Evolutionary conservation across 1,140 invertebrate genomes (phyloP), one percentile per base, ranked within the genome.

Genomic region (Araneus ventricosus): DNA sequence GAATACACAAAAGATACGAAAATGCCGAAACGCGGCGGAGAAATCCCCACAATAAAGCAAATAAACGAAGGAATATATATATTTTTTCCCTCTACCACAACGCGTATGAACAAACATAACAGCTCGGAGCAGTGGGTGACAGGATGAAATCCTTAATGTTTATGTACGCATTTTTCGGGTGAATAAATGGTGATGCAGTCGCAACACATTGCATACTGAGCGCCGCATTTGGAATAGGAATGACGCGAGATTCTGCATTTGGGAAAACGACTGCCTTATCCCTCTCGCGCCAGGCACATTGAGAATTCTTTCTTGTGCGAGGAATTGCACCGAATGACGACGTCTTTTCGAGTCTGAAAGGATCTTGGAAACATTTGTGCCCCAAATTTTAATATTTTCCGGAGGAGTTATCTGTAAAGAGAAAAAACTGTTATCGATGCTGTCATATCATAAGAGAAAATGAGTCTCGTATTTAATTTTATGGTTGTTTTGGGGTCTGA

Each of bases 121-220:
- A 34, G 8, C 67, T 75, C 17, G 17, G 30, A 24, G 22, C 37
- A 41, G 75, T 45, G 27, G 80, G 30, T 84, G 80, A 84, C 80
- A 84, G 80, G 39, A n/a, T 34, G 39, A 84, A 45, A 52, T 45
- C 41, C 80, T 45, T 84, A 84, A 84, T 84, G 80, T 84, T 24
- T 84, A 84, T 84, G 41, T 45, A 45, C 80, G 45, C 80, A 84
- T 84, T 84, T 84, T 84, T 45, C 45, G 39, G 39, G 80, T 20
- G 80, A 84, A 84, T 84, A 84, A 84, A 84, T 84, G 80, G 39
- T 84, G 41, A n/a, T 52, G 80, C 22, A 52, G 80, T 52, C 37
- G 80, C 39, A 24, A 22, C 30, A 10, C 75, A 41, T 52, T 52
- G 45, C 45, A 52, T 52, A 52, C 45, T 80, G 75, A 30, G 75